Conservation (phyloP, 2,797 vertebrate genomes). For the Triplophysa yarkandensis region DNA sequence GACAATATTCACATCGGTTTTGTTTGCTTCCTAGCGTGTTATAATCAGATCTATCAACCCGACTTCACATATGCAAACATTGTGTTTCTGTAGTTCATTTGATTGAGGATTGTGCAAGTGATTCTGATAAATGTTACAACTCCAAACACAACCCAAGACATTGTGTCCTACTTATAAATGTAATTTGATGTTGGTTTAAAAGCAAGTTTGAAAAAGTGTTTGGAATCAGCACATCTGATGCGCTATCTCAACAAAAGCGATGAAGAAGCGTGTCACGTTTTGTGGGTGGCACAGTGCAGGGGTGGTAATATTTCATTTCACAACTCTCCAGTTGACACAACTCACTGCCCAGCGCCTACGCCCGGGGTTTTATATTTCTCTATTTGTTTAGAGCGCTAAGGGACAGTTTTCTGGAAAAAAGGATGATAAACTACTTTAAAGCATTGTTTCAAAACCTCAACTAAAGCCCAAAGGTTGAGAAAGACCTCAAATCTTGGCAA, state of each 20-base stretch:
- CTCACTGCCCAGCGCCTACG: conserved; percentile 35
- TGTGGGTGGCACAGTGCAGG: conserved; percentile 3
- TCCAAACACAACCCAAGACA: neutral
- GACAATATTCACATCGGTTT: neutral
- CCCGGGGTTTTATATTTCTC: conserved; percentile 26
- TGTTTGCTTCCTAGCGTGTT: neutral
- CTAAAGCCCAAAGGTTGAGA: conserved; percentile 33
- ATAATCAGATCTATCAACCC: neutral
- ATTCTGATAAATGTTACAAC: too few relatives aligned
- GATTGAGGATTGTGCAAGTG: too few relatives aligned
- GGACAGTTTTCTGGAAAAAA: conserved; percentile 29
- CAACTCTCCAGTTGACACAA: conserved; percentile 12
- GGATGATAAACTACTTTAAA: conserved; percentile 11
- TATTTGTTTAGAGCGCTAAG: conserved; percentile 36
- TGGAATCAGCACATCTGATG: conserved; percentile 3
- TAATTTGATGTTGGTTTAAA: conserved; percentile 16
- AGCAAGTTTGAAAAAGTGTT: neutral
- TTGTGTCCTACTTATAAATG: conserved; percentile 3
- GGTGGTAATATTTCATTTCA: conserved; percentile 29
- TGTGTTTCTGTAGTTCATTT: too few relatives aligned
- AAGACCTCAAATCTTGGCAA: conserved; percentile 18
- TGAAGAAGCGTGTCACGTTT: conserved; percentile 2
- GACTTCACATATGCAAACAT: neutral
- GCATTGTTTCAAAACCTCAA: conserved; percentile 35
- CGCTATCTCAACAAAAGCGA: neutral